Evolutionary conservation across 2,113 vertebrate species (phyloP), one percentile per base, ranked within the genome.

Genomic region (Tinamus guttatus): DNA sequence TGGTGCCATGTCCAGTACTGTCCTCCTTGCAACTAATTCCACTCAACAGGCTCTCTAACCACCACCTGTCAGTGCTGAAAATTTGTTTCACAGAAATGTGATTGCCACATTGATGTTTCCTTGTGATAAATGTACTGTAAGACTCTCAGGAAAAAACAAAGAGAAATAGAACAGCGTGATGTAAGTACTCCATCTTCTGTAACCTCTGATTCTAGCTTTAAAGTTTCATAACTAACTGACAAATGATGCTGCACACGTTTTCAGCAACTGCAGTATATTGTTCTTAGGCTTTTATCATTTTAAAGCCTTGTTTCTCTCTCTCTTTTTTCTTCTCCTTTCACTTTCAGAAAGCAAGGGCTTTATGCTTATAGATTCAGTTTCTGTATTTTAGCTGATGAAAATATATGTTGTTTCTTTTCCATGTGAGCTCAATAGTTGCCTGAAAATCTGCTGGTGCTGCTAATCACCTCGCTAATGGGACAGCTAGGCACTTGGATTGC

Each of bases 241-340:
- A 87, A 96, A 95, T 2, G 73, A 32, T 77, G 87, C 59, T 63
- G 71, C 40, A 41, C 36, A 6, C 25, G 2, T 85, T 80, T 54
- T 70, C 86, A 87, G 81, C 81, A 87, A 87, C 85, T 54, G 4
- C 30, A 51, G 8, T 14, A 5, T 24, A 67, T 43, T 85, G 40
- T 64, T 83, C 87, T 87, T 75, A 54, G 78, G 60, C 63, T 94
- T 96, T 94, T 65, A 94, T 87, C 67, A 36, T 80, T 87, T 85
- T 76, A 59, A 70, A 92, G 81, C 54, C 0, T 0, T 15, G 47
- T 34, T 96, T 86, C 85, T 88, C 38, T 92, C 0, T 0, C 14
- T 27, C 14, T 2, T 47, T 82, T 81, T 90, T 24, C 17, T 52
- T 68, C n/a, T 62, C 68, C 69, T 81, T 83, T 92, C 43, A 17